Evolutionary conservation across 2,797 vertebrate species (phyloP).

Genomic region (Eospalax fontanierii): DNA sequence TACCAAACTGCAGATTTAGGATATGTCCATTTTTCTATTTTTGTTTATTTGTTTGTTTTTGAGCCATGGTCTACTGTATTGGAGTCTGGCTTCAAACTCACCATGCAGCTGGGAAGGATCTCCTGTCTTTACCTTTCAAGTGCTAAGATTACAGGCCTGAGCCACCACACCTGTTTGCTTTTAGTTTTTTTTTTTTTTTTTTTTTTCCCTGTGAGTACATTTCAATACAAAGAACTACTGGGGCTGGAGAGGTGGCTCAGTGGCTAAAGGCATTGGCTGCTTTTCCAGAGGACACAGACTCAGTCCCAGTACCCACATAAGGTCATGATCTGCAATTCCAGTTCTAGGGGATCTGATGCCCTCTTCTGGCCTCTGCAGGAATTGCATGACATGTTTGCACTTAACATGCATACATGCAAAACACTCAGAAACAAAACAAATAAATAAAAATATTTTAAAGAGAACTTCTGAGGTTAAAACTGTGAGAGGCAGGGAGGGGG

Average conservation of each 20-base stretch:
- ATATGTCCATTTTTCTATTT: neutral
- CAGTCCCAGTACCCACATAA: too few relatives aligned
- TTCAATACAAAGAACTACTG: neutral
- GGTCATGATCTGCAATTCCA: too few relatives aligned
- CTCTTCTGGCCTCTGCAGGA: too few relatives aligned
- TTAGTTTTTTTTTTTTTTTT: neutral
- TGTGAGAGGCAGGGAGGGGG: neutral
- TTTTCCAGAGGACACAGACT: too few relatives aligned
- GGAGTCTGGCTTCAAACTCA: neutral
- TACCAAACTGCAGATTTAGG: neutral
- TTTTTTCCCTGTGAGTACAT: too few relatives aligned
- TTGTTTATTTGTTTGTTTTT: neutral
- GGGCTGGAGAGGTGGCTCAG: too few relatives aligned
- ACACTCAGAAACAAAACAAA: neutral
- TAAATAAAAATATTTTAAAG: neutral
- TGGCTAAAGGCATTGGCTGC: too few relatives aligned
- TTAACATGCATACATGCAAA: too few relatives aligned
- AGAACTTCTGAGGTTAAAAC: neutral
- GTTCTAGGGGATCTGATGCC: too few relatives aligned
- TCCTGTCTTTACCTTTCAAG: neutral
- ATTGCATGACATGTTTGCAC: too few relatives aligned
- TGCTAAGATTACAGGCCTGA: neutral
- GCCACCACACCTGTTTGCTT: neutral
- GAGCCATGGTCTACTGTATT: neutral
- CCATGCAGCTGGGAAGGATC: neutral